A percentile compares a stretch with the other conserved stretches of the same genome.
Evolutionary conservation across 2,113 vertebrate species (phyloP).

Genomic region (Ivindomyrus marchei): DNA sequence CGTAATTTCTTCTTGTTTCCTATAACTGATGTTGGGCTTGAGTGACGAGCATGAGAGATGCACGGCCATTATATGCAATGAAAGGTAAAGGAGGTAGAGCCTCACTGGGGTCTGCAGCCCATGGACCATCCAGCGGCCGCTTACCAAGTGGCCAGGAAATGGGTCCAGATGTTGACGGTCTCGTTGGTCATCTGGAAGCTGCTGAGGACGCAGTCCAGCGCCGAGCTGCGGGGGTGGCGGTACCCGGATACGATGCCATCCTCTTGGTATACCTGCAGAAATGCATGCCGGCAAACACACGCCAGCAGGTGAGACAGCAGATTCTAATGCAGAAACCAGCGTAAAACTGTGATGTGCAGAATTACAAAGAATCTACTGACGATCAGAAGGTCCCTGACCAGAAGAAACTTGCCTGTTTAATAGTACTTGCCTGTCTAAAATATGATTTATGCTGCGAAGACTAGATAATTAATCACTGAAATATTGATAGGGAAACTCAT

Average conservation of each 20-base stretch:
- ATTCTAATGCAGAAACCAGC: not conserved
- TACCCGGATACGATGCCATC: slow-evolving; percentile 76
- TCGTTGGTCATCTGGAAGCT: slow-evolving; percentile 84
- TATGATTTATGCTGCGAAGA: not conserved
- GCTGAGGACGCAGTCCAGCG: slow-evolving; percentile 76
- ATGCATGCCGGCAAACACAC: not conserved
- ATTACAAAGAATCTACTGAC: not conserved
- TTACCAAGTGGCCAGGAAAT: slow-evolving; percentile 80
- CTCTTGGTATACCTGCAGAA: slow-evolving; percentile 73
- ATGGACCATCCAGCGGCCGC: not conserved
- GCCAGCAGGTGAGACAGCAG: not conserved
- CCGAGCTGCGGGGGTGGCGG: slow-evolving; percentile 70
- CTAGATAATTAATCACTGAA: not conserved
- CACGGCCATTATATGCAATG: not conserved
- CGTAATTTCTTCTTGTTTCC: not conserved
- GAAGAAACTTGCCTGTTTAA: not conserved
- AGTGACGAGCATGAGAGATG: not conserved
- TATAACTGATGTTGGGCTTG: not conserved
- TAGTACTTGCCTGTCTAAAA: not conserved
- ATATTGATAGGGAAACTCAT: not conserved
- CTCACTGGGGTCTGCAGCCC: not conserved
- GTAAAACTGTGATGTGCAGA: not conserved
- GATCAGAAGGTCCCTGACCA: not conserved
- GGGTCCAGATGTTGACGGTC: slow-evolving; percentile 84
- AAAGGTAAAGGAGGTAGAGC: not conserved